Evolutionary conservation across 2,113 vertebrate genomes (phyloP).

Genomic region (Boleophthalmus pectinirostris): DNA sequence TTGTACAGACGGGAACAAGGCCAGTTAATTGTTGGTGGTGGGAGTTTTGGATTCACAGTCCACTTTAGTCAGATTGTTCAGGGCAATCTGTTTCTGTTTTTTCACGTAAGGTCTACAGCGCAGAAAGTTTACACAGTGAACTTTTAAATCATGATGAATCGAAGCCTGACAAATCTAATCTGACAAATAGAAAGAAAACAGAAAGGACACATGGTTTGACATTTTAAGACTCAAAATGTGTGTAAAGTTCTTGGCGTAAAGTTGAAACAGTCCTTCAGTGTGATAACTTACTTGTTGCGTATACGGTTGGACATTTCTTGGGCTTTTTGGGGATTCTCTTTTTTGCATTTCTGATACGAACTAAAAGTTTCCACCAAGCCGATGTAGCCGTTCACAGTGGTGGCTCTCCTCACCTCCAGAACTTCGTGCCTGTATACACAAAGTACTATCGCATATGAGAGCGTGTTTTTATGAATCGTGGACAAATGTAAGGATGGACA

Average conservation of each 20-base stretch:
- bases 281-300: not conserved
- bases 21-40: no score
- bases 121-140: no score
- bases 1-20: no score
- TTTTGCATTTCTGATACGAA: not conserved
- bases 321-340: not conserved
- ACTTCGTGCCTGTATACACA: not conserved
- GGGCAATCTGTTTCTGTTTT: no score
- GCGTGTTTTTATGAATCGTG: no score
- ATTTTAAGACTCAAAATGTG: not conserved
- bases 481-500: conserved; percentile 50
- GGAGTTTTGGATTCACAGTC: no score
- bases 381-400: not conserved
- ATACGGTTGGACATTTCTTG: not conserved
- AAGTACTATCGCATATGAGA: not conserved
- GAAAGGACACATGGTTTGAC: no score
- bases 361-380: not conserved
- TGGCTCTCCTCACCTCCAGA: not conserved
- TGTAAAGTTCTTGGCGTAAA: not conserved
- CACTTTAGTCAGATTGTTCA: no score
- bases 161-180: no score
- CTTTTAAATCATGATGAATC: no score
- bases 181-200: no score
- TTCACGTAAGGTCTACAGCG: no score
- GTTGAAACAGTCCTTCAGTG: not conserved